These are phyloP conservation scores for Amblyjoppa proteus DNA, from an alignment of 2,888 invertebrate species.

Conservation along the genomic window DNA sequence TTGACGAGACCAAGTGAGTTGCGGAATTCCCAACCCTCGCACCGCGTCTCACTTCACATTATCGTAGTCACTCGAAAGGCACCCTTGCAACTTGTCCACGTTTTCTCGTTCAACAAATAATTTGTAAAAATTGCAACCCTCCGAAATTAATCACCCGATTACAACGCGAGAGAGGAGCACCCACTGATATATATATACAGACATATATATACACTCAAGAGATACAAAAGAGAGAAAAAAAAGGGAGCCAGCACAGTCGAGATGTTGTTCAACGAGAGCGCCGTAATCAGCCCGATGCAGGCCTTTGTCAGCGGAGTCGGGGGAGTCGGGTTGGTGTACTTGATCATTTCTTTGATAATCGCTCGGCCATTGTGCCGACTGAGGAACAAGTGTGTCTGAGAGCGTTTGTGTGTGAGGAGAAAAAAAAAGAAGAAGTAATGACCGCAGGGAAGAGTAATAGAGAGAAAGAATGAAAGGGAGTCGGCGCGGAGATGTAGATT, in stretches of 20 bases:
- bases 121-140: neutral
- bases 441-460: conserved; percentile 27
- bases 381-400: conserved; percentile 17
- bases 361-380: conserved; percentile 73
- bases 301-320: conserved; percentile 78
- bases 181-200: neutral
- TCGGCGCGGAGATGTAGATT: conserved; percentile 21
- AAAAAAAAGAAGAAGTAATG: conserved; percentile 54
- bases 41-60: conserved; percentile 83
- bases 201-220: neutral
- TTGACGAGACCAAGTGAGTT: conserved; percentile 80
- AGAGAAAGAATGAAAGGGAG: conserved; percentile 35
- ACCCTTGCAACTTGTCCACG: conserved; percentile 29
- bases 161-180: conserved; percentile 1
- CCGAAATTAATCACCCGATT: conserved; percentile 6
- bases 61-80: conserved; percentile 63
- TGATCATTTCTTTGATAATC: conserved; percentile 77
- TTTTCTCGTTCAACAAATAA: conserved; percentile 28
- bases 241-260: conserved; percentile 62
- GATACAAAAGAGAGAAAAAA: neutral
- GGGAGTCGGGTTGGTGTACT: conserved; percentile 78
- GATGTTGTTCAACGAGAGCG: conserved; percentile 81
- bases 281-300: conserved; percentile 78
- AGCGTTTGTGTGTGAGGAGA: conserved; percentile 22
- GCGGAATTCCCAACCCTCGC: conserved; percentile 80